Conservation (phyloP, 2,888 invertebrate species). For the Ectemnius cavifrons region DNA sequence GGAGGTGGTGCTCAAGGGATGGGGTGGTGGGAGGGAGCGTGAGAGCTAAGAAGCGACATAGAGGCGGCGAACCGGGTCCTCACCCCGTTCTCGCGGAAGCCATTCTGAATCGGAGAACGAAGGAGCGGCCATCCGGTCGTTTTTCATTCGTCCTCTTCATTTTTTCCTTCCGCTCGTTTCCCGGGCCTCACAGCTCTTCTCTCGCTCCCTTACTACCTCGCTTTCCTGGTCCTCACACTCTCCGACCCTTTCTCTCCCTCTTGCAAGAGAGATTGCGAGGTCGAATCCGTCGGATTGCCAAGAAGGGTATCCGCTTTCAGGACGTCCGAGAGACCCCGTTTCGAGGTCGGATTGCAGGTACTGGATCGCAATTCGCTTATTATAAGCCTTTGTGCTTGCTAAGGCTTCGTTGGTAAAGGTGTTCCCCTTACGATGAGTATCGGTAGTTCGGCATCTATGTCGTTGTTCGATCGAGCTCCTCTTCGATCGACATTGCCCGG, state of each 20-base stretch:
- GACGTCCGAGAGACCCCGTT: slow-evolving; percentile 8
- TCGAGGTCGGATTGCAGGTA: slow-evolving; percentile 26
- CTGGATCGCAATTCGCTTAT: slow-evolving; percentile 49
- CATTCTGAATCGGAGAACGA: slow-evolving; percentile 17
- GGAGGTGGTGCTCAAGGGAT: slow-evolving; percentile 9
- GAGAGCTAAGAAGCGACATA: slow-evolving; percentile 28
- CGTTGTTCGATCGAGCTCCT: slow-evolving; percentile 47
- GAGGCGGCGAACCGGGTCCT: slow-evolving; percentile 1
- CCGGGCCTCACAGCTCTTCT: neutral
- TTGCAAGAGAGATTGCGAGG: slow-evolving; percentile 11
- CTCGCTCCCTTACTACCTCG: too few relatives aligned
- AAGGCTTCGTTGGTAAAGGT: slow-evolving; percentile 41
- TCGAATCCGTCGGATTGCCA: slow-evolving; percentile 27
- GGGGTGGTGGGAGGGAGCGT: slow-evolving; percentile 31
- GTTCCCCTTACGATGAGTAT: slow-evolving; percentile 43
- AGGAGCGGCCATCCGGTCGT: slow-evolving; percentile 20
- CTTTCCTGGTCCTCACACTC: too few relatives aligned
- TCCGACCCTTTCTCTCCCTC: neutral
- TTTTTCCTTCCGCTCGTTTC: slow-evolving; percentile 7
- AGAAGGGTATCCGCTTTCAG: slow-evolving; percentile 46
- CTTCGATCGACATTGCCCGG: slow-evolving; percentile 14
- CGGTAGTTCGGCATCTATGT: neutral
- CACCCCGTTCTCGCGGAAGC: neutral
- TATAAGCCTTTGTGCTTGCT: slow-evolving; percentile 59
- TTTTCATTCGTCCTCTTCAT: slow-evolving; percentile 20